Evolutionary conservation across 1,140 invertebrate species (phyloP).

Genomic region (Odontomachus brunneus): DNA sequence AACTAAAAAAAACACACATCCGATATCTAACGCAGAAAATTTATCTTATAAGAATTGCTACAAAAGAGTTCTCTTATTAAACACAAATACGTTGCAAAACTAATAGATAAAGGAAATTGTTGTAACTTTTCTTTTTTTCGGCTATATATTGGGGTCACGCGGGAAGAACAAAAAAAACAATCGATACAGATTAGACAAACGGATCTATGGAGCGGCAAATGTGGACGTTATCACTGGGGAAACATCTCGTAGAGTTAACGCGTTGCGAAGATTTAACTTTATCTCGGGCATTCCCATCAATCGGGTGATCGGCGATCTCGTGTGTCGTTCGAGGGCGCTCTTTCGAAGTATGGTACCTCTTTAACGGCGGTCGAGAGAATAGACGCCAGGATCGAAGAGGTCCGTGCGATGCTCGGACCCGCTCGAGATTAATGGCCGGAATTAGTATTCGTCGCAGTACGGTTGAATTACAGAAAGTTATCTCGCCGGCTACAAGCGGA

Average conservation of each 20-base stretch:
- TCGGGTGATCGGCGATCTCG: constrained; percentile 47
- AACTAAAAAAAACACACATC: no score
- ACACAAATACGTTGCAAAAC: no score
- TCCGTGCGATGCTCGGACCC: constrained; percentile 74
- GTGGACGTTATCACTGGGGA: neutral
- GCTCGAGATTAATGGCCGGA: constrained; percentile 78
- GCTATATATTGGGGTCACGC: no score
- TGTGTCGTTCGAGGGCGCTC: constrained; percentile 31
- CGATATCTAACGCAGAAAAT: no score
- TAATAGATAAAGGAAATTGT: no score
- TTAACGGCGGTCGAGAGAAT: constrained; percentile 61
- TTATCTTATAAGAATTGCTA: neutral
- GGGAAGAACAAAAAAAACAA: no score
- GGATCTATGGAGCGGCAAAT: neutral
- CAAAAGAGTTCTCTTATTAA: neutral
- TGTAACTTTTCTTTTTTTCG: no score
- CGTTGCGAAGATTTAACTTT: constrained; percentile 29
- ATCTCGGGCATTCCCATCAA: constrained; percentile 47
- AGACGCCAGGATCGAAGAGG: constrained; percentile 63
- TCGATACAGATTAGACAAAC: no score
- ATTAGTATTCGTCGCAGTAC: constrained; percentile 82
- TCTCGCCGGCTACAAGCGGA: constrained; percentile 76
- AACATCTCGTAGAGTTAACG: constrained; percentile 24
- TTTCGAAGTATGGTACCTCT: constrained; percentile 62
- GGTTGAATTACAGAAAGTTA: constrained; percentile 82